Conservation (phyloP, 2,797 vertebrate species). For the Myotis myotis region DNA sequence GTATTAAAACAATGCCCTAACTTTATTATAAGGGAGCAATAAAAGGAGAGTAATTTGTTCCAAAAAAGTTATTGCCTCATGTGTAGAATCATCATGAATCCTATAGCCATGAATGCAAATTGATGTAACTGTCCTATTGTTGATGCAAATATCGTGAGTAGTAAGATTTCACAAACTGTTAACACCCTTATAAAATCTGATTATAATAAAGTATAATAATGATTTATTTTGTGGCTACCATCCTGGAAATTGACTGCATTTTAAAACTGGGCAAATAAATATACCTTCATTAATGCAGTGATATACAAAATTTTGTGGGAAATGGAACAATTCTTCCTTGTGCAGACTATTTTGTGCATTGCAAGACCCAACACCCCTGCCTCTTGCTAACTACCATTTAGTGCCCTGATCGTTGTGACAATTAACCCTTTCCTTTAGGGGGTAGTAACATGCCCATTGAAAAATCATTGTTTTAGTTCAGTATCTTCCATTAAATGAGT, state of each 20-base stretch:
- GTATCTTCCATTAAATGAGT: not conserved
- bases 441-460: not conserved
- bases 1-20: not conserved
- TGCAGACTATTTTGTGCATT: not conserved
- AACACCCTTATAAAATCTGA: not conserved
- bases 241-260: not conserved
- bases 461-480: not conserved
- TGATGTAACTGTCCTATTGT: not conserved
- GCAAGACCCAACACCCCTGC: not conserved
- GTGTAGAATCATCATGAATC: not conserved
- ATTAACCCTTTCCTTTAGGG: not conserved
- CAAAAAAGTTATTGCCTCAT: not conserved
- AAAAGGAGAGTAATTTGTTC: constrained; percentile 29
- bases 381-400: not conserved
- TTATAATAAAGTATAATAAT: not conserved
- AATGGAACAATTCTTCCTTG: not conserved
- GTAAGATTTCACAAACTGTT: not conserved
- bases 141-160: not conserved
- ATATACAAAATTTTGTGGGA: not conserved
- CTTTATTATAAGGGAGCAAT: constrained; percentile 8
- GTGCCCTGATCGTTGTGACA: not conserved
- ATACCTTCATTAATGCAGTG: not conserved
- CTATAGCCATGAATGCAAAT: not conserved
- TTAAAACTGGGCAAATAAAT: not conserved
- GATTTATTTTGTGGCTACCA: not conserved